Evolutionary conservation across 2,888 invertebrate species (phyloP).

Genomic region (Aricia artaxerxes): DNA sequence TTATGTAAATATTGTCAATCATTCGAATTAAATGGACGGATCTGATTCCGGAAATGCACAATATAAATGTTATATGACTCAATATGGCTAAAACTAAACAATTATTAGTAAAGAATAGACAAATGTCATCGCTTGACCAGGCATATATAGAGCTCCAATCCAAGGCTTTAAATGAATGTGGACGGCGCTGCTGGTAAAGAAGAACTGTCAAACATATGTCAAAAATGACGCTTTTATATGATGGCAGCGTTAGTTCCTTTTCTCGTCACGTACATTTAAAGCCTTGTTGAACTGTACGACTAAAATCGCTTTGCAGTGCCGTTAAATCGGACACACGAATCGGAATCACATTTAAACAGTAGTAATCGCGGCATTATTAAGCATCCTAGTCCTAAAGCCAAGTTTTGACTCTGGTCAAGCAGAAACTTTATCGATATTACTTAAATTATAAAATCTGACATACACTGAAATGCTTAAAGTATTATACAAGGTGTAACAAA

Average conservation of each 20-base stretch:
- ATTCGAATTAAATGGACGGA: slow-evolving; percentile 26
- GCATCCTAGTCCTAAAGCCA: too few species aligned
- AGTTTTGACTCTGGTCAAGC: too few species aligned
- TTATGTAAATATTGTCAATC: slow-evolving; percentile 3
- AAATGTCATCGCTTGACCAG: neutral
- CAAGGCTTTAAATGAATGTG: too few species aligned
- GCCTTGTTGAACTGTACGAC: neutral
- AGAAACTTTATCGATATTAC: too few species aligned
- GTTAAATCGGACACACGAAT: neutral
- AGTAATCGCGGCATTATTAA: too few species aligned
- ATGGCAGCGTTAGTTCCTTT: too few species aligned
- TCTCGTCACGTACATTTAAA: too few species aligned
- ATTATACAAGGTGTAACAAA: neutral
- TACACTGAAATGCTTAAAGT: neutral
- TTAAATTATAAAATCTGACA: too few species aligned
- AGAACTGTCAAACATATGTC: too few species aligned
- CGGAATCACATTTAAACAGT: too few species aligned
- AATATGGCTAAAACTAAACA: neutral
- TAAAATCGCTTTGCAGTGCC: neutral
- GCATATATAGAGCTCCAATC: neutral
- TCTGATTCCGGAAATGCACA: slow-evolving; percentile 4
- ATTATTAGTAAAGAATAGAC: neutral
- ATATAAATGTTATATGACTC: neutral
- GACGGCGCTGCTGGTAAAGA: too few species aligned
- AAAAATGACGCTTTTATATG: too few species aligned